phyloP scores from a whole-genome alignment of 2,113 vertebrate species.

The Tylochromis polylepis region DNA sequence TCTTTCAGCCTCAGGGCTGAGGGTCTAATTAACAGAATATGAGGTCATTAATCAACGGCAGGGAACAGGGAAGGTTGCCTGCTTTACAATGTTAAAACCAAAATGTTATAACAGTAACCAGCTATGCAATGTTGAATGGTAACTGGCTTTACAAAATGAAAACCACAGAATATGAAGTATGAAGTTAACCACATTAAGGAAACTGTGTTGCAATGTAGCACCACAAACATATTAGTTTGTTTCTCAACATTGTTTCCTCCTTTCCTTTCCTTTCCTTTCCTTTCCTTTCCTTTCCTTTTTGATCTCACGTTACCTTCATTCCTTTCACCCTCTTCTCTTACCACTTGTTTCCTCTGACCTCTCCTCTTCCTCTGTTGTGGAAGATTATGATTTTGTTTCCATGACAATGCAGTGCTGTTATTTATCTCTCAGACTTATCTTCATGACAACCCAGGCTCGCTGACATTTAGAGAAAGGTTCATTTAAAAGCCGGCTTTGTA shows the following conservation, averaged over 20 bases:
- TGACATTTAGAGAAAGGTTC: constrained; percentile 65
- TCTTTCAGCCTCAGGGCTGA: constrained; percentile 84
- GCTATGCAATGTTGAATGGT: constrained; percentile 46
- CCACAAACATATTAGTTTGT: neutral
- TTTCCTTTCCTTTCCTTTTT: neutral
- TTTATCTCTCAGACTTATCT: constrained; percentile 53
- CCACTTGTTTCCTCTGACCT: neutral
- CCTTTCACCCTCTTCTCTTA: neutral
- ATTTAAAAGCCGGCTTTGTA: constrained; percentile 26
- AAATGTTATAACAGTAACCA: constrained; percentile 47
- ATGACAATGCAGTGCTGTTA: constrained; percentile 47
- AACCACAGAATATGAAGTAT: neutral
- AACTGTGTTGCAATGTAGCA: neutral
- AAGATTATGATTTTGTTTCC: constrained; percentile 48
- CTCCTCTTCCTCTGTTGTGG: neutral
- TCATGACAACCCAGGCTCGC: constrained; percentile 32
- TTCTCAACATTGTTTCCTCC: neutral
- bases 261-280: neutral
- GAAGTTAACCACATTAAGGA: neutral
- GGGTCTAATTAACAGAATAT: constrained; percentile 90
- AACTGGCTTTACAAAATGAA: neutral
- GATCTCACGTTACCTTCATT: neutral
- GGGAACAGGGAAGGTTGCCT: constrained; percentile 73
- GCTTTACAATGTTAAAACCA: constrained; percentile 61
- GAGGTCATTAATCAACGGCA: constrained; percentile 94